phyloP scores from a whole-genome alignment of 2,113 vertebrate species.

The Plotosus lineatus region DNA sequence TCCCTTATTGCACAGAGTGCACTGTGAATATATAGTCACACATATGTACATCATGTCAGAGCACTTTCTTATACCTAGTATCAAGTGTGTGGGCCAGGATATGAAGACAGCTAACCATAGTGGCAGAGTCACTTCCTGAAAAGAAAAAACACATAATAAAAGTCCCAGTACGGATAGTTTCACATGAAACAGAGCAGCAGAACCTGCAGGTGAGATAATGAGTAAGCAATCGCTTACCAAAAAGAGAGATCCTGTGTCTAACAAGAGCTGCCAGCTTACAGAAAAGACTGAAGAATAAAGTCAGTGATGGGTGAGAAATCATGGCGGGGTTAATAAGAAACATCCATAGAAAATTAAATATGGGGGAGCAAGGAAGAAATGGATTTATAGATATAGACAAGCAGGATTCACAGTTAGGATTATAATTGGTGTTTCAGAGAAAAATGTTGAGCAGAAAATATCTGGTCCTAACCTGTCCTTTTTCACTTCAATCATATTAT shows the following conservation, averaged over 20 bases:
- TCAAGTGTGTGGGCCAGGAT: slow-evolving; percentile 97
- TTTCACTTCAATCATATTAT: neutral
- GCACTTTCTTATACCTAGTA: slow-evolving; percentile 78
- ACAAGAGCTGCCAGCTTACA: slow-evolving; percentile 99
- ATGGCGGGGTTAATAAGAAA: neutral
- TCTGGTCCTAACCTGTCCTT: neutral
- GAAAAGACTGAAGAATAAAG: slow-evolving; percentile 82
- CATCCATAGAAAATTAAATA: neutral
- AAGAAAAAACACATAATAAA: slow-evolving; percentile 45
- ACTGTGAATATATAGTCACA: neutral
- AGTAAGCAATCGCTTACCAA: slow-evolving; percentile 80
- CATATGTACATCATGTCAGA: neutral
- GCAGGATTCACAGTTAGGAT: neutral
- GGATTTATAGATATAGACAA: slow-evolving; percentile 36
- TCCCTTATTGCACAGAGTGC: too few relatives aligned
- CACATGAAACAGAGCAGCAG: neutral
- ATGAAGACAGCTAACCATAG: slow-evolving; percentile 97
- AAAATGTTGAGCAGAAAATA: neutral
- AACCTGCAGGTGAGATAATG: neutral
- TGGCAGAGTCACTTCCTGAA: slow-evolving; percentile 88
- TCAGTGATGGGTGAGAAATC: neutral
- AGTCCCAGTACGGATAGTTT: neutral
- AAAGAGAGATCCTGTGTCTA: slow-evolving; percentile 98
- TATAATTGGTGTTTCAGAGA: slow-evolving; percentile 32
- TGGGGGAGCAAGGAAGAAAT: slow-evolving; percentile 32